Evolutionary conservation across 1,140 invertebrate species (phyloP).

Genomic region (Tetramorium simillimum): DNA sequence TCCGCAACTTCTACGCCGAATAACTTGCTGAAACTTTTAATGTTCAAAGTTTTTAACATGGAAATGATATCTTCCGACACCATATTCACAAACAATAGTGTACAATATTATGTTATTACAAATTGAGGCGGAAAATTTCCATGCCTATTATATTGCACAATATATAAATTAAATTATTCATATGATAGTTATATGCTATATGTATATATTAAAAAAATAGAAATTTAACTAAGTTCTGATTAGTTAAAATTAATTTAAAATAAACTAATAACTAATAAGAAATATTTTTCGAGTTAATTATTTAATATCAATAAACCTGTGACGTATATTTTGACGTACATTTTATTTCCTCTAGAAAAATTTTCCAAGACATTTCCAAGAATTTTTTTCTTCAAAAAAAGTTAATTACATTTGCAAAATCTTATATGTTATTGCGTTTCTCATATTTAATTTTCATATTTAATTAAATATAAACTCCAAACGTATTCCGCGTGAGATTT

Average conservation of each 20-base stretch:
- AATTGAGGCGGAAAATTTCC: not conserved
- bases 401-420: not conserved
- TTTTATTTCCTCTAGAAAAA: not conserved
- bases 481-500: not conserved
- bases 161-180: not conserved
- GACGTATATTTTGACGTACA: not conserved
- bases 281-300: not conserved
- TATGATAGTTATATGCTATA: not conserved
- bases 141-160: not conserved
- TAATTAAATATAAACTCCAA: constrained; percentile 27
- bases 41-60: not conserved
- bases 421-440: not conserved
- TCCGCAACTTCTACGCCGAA: not conserved
- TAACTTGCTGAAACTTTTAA: constrained; percentile 11
- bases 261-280: not conserved
- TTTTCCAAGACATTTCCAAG: not conserved
- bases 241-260: not conserved
- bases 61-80: not conserved
- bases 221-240: not conserved
- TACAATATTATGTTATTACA: not conserved
- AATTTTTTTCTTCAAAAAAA: not conserved
- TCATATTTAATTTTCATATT: not conserved
- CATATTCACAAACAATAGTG: not conserved
- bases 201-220: not conserved
- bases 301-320: not conserved